Evolutionary conservation across 2,797 vertebrate genomes (phyloP).

Genomic region (Malacoraja senta): DNA sequence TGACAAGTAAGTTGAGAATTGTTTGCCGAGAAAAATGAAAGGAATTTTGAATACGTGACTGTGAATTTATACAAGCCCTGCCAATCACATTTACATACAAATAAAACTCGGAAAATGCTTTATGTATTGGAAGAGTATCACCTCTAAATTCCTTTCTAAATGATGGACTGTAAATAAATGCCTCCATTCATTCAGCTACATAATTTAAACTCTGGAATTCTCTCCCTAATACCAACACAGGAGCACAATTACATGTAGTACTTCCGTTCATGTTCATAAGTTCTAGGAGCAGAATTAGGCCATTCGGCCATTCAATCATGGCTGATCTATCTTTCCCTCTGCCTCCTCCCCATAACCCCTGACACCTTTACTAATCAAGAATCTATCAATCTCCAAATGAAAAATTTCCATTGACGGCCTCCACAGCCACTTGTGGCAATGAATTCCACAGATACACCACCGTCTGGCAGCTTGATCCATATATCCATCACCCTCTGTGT

Average conservation of each 20-base stretch:
- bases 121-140: neutral
- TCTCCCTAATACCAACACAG: neutral
- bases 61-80: neutral
- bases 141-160: neutral
- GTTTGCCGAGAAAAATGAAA: neutral
- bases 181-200: neutral
- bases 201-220: neutral
- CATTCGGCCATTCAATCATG: no score
- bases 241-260: neutral
- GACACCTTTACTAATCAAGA: no score
- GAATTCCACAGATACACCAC: no score
- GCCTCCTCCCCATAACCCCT: no score
- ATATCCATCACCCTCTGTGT: no score
- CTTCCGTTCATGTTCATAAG: neutral
- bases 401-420: no score
- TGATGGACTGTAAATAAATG: neutral
- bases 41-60: neutral
- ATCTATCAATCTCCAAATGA: no score
- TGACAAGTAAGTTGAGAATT: neutral
- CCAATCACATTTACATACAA: neutral
- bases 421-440: no score
- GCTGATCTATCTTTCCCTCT: no score
- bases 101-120: neutral
- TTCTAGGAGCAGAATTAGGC: no score
- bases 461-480: no score